Percentiles rank a stretch among this genome's conserved stretches.
Evolutionary conservation across 2,113 vertebrate genomes (phyloP).

Genomic region (Geococcyx californianus): DNA sequence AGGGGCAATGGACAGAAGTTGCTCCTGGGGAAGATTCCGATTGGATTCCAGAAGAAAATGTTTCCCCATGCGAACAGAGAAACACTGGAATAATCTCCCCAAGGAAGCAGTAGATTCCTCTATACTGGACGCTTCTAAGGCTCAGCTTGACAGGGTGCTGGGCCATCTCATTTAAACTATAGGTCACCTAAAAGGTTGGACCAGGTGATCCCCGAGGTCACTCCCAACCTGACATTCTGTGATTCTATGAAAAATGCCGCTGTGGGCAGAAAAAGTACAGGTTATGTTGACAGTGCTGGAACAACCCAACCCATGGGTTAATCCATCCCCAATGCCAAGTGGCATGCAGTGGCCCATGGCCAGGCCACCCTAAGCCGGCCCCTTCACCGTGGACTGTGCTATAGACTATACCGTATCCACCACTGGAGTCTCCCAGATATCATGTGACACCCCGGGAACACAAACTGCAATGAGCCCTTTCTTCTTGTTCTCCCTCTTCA

Average conservation of each 20-base stretch:
- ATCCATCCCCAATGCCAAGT: rapidly evolving
- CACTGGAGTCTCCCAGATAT: neutral
- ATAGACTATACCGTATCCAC: neutral
- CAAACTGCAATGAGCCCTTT: neutral
- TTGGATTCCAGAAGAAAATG: too few species aligned
- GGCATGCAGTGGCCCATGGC: rapidly evolving
- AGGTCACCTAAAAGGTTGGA: too few species aligned
- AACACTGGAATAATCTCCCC: too few species aligned
- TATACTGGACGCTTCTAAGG: too few species aligned
- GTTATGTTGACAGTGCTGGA: neutral
- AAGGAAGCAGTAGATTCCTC: too few species aligned
- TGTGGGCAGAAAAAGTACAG: neutral
- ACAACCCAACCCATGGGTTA: neutral
- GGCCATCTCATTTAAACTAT: too few species aligned
- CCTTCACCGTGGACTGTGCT: neutral
- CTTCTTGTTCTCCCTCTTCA: neutral
- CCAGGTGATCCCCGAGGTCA: too few species aligned
- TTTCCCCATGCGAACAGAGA: too few species aligned
- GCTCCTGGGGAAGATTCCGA: too few species aligned
- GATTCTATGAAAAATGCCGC: neutral
- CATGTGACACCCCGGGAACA: rapidly evolving
- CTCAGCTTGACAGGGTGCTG: too few species aligned
- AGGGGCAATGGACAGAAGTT: too few species aligned
- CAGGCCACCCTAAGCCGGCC: neutral
- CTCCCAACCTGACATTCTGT: too few species aligned